Conservation (phyloP, 2,113 vertebrate species). For the Melanerpes aurifrons region DNA sequence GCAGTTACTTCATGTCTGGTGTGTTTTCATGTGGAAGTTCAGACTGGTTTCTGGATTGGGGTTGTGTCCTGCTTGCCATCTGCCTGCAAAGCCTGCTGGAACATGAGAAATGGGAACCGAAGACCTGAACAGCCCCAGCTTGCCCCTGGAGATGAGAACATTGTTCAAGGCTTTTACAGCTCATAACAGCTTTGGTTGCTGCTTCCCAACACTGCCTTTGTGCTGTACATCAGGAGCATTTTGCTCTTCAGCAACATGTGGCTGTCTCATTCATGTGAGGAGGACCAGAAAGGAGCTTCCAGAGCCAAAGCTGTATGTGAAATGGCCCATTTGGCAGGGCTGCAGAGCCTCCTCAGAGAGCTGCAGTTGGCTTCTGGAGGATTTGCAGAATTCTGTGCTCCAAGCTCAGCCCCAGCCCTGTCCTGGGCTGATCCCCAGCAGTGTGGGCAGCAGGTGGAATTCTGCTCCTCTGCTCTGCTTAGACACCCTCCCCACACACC, state of each 20-base stretch:
- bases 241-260: not conserved
- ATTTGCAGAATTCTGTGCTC: not conserved
- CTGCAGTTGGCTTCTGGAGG: not conserved
- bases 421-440: no score
- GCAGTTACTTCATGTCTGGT: not conserved
- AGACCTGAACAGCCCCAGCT: not conserved
- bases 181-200: accelerated
- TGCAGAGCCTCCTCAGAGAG: not conserved
- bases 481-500: no score
- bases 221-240: not conserved
- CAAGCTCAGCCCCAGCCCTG: no score
- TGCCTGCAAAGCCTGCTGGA: accelerated
- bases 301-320: not conserved
- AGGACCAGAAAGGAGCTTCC: not conserved
- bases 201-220: not conserved
- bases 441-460: no score
- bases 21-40: accelerated
- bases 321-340: not conserved
- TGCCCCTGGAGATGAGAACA: not conserved
- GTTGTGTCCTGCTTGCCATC: not conserved
- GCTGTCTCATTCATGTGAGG: not conserved
- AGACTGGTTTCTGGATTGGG: not conserved
- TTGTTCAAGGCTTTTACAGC: not conserved
- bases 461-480: no score
- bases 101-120: not conserved